A percentile compares a stretch with the other conserved stretches of the same genome.
Evolutionary conservation across 2,888 invertebrate genomes (phyloP).

Genomic region (Gryllus longicercus): DNA sequence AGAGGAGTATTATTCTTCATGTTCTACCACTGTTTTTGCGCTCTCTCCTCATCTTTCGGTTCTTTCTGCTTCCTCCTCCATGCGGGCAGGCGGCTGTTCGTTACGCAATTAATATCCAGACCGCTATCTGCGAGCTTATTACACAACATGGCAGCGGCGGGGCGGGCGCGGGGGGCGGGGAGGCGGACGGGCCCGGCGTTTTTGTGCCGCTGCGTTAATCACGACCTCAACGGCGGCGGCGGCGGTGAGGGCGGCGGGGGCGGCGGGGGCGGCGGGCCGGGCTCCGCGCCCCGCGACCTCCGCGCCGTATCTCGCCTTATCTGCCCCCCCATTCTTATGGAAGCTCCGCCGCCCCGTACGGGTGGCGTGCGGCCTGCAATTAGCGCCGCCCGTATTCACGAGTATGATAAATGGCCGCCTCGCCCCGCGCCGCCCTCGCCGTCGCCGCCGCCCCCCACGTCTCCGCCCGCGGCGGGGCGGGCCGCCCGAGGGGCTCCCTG

Average conservation of each 20-base stretch:
- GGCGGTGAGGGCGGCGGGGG: neutral
- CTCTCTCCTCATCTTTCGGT: neutral
- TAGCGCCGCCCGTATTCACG: constrained; percentile 1
- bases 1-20: neutral
- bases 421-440: neutral
- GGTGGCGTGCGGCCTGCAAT: constrained; percentile 7
- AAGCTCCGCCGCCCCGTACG: neutral
- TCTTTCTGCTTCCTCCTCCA: neutral
- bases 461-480: too few species aligned
- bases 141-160: neutral
- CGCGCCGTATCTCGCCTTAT: constrained; percentile 3
- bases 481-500: too few species aligned
- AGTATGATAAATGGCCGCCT: constrained; percentile 7
- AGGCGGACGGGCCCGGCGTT: neutral
- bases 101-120: constrained; percentile 1
- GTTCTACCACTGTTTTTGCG: constrained; percentile 8
- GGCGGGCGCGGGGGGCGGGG: neutral
- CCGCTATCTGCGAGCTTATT: constrained; percentile 6
- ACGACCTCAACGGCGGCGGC: neutral
- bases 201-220: constrained; percentile 2
- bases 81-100: neutral
- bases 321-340: constrained; percentile 4
- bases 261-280: neutral
- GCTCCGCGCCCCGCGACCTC: neutral
- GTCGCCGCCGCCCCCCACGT: neutral